Base-by-base conservation (phyloP, 2,888 invertebrate species). In the Philereme transversata region DNA sequence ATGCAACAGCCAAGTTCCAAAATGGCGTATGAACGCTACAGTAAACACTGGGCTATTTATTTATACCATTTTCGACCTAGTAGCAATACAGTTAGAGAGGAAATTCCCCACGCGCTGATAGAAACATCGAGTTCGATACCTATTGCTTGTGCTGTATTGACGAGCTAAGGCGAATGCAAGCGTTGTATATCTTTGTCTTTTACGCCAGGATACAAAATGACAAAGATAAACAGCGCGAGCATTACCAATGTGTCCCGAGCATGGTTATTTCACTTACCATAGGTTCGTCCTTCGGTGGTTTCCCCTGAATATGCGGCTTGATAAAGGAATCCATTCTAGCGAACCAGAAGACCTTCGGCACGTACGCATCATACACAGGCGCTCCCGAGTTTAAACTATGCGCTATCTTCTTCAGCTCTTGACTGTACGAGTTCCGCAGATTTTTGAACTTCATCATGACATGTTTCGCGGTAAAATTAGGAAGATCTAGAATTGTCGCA, bases 401-500 rank as follows among this genome's bases (percentile, higher is more conserved):
- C 9, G 52, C 38, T 45, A 87, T 79, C 73, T 87, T 88, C 72
- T 79, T 83, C 64, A 84, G 41, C 69, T 87, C 86, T 69, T 87
- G 87, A 40, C 79, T 79, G 57, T 86, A 88, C 0, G 84, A 82
- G 59, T 83, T 84, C 43, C 87, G 68, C 4, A 88, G 48, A 49
- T 86, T 89, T 68, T 83, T 88, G 45, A 87, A 83, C 71, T 89
- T 89, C 43, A 78, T 76, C 33, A 78, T 60, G 0, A 86, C 86
- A 56, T 86, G 83, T n/a, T 68, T 66, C 0, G 73, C 65, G 6
- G 73, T 76, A 60, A 89, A 87, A 52, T 81, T 71, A 0, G 75
- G 72, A 6, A 86, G 69, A 52, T 77, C 68, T 33, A 89, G 69
- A 35, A 70, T 72, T 2, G 69, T 54, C 0, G 87, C 83, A 41